phyloP scores from a whole-genome alignment of 2,888 invertebrate genomes.

The Patella ulyssiponensis region DNA sequence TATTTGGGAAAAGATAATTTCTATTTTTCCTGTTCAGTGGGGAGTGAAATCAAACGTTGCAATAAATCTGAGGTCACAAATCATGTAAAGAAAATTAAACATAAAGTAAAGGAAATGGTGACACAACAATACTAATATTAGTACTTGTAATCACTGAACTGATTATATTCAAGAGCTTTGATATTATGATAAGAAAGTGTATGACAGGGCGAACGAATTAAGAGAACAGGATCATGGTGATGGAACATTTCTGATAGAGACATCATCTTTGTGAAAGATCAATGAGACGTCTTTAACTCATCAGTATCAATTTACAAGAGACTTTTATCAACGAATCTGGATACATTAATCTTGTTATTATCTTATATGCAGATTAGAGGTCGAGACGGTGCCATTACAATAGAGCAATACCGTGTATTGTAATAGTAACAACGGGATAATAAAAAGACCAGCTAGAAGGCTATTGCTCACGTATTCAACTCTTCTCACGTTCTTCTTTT shows the following conservation, averaged over 20 bases:
- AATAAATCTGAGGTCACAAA: too few relatives aligned
- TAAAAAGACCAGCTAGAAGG: constrained; percentile 2
- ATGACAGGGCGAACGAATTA: too few relatives aligned
- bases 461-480: constrained; percentile 23
- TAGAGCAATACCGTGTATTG: constrained; percentile 3
- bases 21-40: too few relatives aligned
- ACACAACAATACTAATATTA: too few relatives aligned
- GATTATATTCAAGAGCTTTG: too few relatives aligned
- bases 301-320: constrained; percentile 12
- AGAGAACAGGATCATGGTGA: too few relatives aligned
- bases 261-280: constrained; percentile 2
- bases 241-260: background rate
- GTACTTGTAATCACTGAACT: too few relatives aligned
- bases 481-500: constrained; percentile 19
- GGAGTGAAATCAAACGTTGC: too few relatives aligned
- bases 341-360: constrained; percentile 12
- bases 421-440: constrained; percentile 12
- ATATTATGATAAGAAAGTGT: too few relatives aligned
- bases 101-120: too few relatives aligned
- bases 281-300: background rate
- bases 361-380: constrained; percentile 13
- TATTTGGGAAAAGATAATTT: too few relatives aligned
- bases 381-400: constrained; percentile 10
- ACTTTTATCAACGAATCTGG: background rate
- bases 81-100: too few relatives aligned